Evolutionary conservation across 1,140 invertebrate genomes (phyloP).

Genomic region (Meteorus sp.): DNA sequence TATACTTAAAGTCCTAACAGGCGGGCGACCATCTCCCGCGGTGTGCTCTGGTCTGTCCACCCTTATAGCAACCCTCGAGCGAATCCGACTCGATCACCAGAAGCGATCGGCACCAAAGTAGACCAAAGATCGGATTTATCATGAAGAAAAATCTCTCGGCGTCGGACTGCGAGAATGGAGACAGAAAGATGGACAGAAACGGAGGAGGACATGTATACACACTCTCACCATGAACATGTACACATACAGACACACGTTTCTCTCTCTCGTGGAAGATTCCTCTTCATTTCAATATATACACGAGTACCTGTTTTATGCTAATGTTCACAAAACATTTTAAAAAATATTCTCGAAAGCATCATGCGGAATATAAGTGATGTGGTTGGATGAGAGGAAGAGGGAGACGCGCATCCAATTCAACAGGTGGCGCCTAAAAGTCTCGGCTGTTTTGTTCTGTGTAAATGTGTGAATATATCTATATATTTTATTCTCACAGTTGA

Average conservation of each 20-base stretch:
- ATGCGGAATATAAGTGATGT: slow-evolving; percentile 1
- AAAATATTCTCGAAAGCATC: neutral
- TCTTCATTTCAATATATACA: slow-evolving; percentile 4
- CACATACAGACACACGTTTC: slow-evolving; percentile 13
- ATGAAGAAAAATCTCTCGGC: slow-evolving; percentile 21
- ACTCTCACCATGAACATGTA: neutral
- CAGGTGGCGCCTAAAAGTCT: too few species aligned
- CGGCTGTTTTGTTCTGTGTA: too few species aligned
- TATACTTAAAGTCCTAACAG: slow-evolving; percentile 21
- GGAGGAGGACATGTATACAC: slow-evolving; percentile 11
- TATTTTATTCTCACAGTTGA: too few species aligned
- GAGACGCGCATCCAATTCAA: too few species aligned
- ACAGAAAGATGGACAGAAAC: slow-evolving; percentile 30
- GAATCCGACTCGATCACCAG: slow-evolving; percentile 20
- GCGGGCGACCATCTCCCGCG: slow-evolving; percentile 20
- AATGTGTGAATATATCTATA: too few species aligned
- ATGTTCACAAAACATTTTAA: slow-evolving; percentile 13
- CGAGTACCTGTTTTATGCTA: slow-evolving; percentile 23
- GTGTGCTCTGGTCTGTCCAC: slow-evolving; percentile 13
- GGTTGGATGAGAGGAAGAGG: too few species aligned
- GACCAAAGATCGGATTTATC: slow-evolving; percentile 34
- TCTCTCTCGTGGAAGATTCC: neutral
- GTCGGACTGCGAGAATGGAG: slow-evolving; percentile 25
- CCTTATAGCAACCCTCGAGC: slow-evolving; percentile 8
- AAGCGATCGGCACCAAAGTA: slow-evolving; percentile 32